Conservation (phyloP, 1,140 invertebrate genomes). For the Drosophila varians region DNA sequence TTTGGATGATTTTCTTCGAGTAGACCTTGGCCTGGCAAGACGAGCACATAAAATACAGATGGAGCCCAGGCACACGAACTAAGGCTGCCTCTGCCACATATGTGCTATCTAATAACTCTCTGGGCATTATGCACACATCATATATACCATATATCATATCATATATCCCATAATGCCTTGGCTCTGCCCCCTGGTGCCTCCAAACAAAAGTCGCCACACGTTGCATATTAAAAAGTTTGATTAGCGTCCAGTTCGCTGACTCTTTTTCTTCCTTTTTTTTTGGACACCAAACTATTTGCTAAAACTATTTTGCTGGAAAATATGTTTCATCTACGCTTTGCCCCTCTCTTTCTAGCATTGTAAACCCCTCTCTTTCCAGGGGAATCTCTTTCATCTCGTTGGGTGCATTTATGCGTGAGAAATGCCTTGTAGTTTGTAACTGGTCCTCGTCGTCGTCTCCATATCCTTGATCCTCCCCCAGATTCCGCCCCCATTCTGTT, state of each 20-base stretch:
- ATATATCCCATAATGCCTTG: constrained; percentile 37
- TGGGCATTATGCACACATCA: constrained; percentile 38
- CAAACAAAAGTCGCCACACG: constrained; percentile 73
- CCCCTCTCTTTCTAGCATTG: background rate
- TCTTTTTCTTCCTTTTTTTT: constrained; percentile 6
- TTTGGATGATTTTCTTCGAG: background rate
- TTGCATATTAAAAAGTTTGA: constrained; percentile 81
- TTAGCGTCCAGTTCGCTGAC: constrained; percentile 69
- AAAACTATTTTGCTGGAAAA: constrained; percentile 56
- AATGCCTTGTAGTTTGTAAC: constrained; percentile 71
- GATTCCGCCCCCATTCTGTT: background rate
- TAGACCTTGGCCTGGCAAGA: constrained; percentile 13
- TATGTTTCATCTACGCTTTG: constrained; percentile 25
- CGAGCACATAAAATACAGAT: constrained; percentile 66
- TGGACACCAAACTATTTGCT: constrained; percentile 56
- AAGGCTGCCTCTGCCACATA: constrained; percentile 13
- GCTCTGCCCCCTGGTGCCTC: constrained; percentile 12
- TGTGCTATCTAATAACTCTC: constrained; percentile 44
- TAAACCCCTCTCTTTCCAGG: constrained; percentile 3
- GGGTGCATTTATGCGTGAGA: constrained; percentile 75
- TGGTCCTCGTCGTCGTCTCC: constrained; percentile 33
- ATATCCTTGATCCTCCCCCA: constrained; percentile 20
- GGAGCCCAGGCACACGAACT: constrained; percentile 55
- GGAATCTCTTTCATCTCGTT: constrained; percentile 56
- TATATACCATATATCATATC: constrained; percentile 29